phyloP scores from a whole-genome alignment of 64 coral and sea anemone genomes.

The Montipora foliosa region DNA sequence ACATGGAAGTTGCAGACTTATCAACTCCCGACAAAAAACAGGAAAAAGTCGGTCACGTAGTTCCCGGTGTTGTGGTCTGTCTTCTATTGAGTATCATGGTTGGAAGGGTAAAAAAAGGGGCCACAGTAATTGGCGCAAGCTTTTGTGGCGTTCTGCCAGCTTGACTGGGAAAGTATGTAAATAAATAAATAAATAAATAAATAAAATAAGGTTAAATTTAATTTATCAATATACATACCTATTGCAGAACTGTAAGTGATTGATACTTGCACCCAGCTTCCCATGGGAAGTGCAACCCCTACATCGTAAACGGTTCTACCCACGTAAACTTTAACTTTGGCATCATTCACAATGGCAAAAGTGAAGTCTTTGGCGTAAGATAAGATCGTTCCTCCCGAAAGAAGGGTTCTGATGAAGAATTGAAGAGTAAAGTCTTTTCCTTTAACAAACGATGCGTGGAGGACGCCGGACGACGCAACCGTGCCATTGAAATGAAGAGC shows the following conservation, averaged over 20 bases:
- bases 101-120: too few species aligned
- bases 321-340: conserved; percentile 79
- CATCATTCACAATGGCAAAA: conserved; percentile 89
- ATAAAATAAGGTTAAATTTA: too few species aligned
- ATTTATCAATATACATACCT: conserved; percentile 5
- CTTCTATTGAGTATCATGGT: too few species aligned
- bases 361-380: conserved; percentile 85
- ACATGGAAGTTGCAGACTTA: too few species aligned
- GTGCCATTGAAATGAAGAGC: conserved; percentile 87
- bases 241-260: conserved; percentile 67
- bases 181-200: too few species aligned
- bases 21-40: too few species aligned
- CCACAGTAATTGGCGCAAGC: too few species aligned
- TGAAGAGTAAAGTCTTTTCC: conserved; percentile 84
- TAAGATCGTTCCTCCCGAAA: conserved; percentile 84
- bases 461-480: conserved; percentile 37
- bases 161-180: too few species aligned
- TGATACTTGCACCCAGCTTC: conserved; percentile 84
- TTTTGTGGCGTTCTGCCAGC: too few species aligned
- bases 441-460: conserved; percentile 51
- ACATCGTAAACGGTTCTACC: conserved; percentile 68
- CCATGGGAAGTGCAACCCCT: conserved; percentile 52
- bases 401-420: conserved; percentile 74
- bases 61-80: too few species aligned
- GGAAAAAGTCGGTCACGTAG: too few species aligned